phyloP scores from a whole-genome alignment of 2,888 invertebrate species.

The Germaria angustata region DNA sequence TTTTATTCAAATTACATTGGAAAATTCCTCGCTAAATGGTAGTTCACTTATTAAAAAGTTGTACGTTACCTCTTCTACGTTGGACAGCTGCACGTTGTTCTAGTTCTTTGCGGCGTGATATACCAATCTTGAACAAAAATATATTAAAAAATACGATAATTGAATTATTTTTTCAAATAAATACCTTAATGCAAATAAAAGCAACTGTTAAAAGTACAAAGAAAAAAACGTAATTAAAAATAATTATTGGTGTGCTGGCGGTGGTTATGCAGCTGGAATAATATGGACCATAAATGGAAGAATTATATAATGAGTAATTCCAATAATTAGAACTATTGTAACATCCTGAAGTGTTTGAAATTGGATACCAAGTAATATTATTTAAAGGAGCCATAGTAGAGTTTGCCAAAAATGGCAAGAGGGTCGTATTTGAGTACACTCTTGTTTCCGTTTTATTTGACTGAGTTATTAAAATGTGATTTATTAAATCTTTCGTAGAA shows the following conservation, averaged over 20 bases:
- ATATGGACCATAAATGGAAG: slow-evolving; percentile 4
- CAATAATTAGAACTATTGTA: slow-evolving; percentile 5
- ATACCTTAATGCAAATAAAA: slow-evolving; percentile 48
- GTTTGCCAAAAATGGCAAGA: background rate
- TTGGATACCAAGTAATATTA: background rate
- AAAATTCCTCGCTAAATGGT: too few relatives aligned
- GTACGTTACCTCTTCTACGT: slow-evolving; percentile 46
- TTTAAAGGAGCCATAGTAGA: background rate
- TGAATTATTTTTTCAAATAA: background rate
- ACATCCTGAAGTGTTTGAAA: background rate
- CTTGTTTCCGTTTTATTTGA: background rate
- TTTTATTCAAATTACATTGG: too few relatives aligned
- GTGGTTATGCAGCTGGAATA: slow-evolving; percentile 2
- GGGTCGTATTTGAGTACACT: background rate
- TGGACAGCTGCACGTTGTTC: slow-evolving; percentile 16
- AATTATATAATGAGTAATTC: slow-evolving; percentile 7
- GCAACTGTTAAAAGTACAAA: slow-evolving; percentile 31
- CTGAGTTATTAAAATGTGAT: slow-evolving; percentile 4
- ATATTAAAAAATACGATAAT: background rate
- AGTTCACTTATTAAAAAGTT: background rate
- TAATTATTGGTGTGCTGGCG: background rate
- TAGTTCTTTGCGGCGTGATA: slow-evolving; percentile 28
- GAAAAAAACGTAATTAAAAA: slow-evolving; percentile 33
- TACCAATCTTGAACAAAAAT: slow-evolving; percentile 29
- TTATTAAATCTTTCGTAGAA: background rate